Conservation (phyloP, 2,888 invertebrate genomes). For the Tanypteryx hageni region DNA sequence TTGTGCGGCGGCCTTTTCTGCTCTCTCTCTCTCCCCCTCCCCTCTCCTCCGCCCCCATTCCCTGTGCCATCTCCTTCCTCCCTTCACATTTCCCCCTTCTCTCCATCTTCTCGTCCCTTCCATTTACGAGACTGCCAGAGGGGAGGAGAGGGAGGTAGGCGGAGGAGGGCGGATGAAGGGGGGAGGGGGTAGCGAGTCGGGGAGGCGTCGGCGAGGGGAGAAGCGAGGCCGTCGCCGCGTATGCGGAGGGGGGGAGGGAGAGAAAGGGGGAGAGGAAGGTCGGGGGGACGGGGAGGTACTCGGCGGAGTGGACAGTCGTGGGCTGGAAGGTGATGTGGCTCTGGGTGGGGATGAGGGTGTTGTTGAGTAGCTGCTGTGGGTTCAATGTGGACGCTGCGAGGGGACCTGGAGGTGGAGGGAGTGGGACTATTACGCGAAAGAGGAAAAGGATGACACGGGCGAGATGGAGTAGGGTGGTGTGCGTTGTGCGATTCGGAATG, state of each 20-base stretch:
- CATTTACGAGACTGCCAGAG: no score
- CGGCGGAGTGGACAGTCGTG: conserved; percentile 7
- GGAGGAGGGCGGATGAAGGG: conserved; percentile 61
- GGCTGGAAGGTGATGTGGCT: neutral
- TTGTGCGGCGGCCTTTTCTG: conserved; percentile 67
- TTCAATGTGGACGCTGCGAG: neutral
- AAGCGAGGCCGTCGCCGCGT: no score
- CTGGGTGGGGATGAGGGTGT: neutral
- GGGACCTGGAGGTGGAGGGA: neutral
- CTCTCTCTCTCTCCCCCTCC: conserved; percentile 58
- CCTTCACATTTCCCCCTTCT: no score
- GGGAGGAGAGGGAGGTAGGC: conserved; percentile 49
- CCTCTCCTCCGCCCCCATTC: conserved; percentile 65
- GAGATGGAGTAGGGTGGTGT: neutral
- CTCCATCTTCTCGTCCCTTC: no score
- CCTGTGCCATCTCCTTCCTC: conserved; percentile 39
- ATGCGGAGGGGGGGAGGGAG: no score
- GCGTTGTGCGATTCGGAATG: no score
- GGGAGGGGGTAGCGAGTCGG: conserved; percentile 72
- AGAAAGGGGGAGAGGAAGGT: no score
- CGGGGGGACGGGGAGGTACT: neutral
- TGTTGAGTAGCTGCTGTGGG: neutral
- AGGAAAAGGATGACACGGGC: neutral
- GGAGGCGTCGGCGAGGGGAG: neutral
- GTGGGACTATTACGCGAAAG: neutral